These are phyloP conservation scores for Sweltsa coloradensis DNA, from an alignment of 1,140 invertebrate species.

Conservation along the genomic window DNA sequence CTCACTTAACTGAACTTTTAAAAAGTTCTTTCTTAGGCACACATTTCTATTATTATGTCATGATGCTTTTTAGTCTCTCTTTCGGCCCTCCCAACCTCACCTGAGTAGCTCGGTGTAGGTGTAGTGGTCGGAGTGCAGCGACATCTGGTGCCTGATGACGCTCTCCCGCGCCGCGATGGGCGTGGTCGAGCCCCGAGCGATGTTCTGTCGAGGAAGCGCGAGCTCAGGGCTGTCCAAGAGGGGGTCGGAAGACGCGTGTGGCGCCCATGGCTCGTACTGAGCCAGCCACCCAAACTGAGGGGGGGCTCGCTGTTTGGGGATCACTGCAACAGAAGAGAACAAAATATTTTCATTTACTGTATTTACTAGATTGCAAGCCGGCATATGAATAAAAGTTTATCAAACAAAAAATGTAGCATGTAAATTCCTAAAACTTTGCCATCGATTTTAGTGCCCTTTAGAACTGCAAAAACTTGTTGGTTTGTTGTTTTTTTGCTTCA, in stretches of 20 bases:
- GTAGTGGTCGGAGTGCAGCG: slow-evolving; percentile 68
- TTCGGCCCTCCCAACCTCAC: too few relatives aligned
- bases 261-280: slow-evolving; percentile 17
- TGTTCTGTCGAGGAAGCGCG: slow-evolving; percentile 40
- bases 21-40: too few relatives aligned
- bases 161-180: slow-evolving; percentile 66
- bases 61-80: too few relatives aligned
- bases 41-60: too few relatives aligned
- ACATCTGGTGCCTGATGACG: slow-evolving; percentile 64
- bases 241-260: background rate
- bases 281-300: slow-evolving; percentile 29
- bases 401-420: too few relatives aligned
- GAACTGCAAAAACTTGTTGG: too few relatives aligned
- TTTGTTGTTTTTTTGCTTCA: too few relatives aligned
- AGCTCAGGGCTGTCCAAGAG: slow-evolving; percentile 41
- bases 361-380: too few relatives aligned
- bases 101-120: slow-evolving; percentile 61
- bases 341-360: too few relatives aligned
- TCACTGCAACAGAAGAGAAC: slow-evolving; percentile 14
- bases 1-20: too few relatives aligned
- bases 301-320: slow-evolving; percentile 25
- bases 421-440: background rate
- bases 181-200: slow-evolving; percentile 48
- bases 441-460: too few relatives aligned
- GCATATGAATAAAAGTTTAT: too few relatives aligned